A percentile compares a stretch with the other conserved stretches of the same genome.
Conservation (phyloP, 2,113 vertebrate species). For the Bufo gargarizans region DNA sequence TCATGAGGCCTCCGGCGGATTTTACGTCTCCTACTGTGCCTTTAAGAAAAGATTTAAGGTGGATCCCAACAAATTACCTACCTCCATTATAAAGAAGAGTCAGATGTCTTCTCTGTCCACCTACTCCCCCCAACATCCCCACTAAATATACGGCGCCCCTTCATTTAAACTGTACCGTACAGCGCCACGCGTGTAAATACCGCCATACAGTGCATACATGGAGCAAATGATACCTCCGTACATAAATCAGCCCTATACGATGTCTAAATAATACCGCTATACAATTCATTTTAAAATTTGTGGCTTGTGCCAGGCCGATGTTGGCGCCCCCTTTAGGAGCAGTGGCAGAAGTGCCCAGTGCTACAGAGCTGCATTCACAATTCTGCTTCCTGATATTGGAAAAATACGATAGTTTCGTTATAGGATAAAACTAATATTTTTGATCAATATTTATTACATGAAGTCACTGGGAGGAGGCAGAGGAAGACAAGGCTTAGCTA, state of each 20-base stretch:
- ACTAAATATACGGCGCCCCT: neutral
- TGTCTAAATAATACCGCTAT: too few species aligned
- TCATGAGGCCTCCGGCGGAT: neutral
- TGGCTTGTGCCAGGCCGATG: neutral
- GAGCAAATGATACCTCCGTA: neutral
- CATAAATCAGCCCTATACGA: neutral
- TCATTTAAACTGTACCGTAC: neutral
- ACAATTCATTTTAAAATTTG: neutral
- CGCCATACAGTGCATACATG: neutral
- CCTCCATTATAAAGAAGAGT: neutral
- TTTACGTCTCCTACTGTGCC: slow-evolving; percentile 8
- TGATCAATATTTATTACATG: too few species aligned
- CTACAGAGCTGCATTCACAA: neutral
- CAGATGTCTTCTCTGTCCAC: neutral
- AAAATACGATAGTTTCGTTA: too few species aligned
- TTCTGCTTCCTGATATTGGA: neutral
- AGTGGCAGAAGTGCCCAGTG: neutral
- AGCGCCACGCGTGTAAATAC: neutral
- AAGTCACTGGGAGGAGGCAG: too few species aligned
- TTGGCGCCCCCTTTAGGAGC: neutral
- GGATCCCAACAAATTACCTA: slow-evolving; percentile 1
- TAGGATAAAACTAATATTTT: too few species aligned
- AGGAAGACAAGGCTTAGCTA: too few species aligned
- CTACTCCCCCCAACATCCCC: neutral
- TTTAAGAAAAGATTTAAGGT: slow-evolving; percentile 22